Conservation (phyloP, 2,113 vertebrate genomes). For the Syrmaticus mikado region DNA sequence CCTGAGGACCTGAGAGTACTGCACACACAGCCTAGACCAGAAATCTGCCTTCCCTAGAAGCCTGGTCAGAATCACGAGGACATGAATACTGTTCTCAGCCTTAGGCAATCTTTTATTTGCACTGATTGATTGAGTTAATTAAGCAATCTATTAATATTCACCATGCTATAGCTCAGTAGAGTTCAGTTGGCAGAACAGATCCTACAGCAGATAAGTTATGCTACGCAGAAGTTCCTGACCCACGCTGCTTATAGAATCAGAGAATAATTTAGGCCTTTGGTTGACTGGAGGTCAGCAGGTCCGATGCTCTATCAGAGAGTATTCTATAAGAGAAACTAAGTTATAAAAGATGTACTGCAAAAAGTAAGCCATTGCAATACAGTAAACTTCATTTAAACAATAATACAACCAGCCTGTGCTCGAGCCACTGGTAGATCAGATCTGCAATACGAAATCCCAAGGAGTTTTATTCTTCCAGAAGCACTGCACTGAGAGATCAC, state of each 20-base stretch:
- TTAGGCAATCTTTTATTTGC: background rate
- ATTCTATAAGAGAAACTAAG: background rate
- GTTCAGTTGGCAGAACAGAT: background rate
- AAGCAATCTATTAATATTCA: constrained; percentile 27
- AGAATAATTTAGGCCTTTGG: background rate
- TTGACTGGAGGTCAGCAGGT: background rate
- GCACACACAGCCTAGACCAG: background rate
- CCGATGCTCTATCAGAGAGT: background rate
- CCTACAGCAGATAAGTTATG: background rate
- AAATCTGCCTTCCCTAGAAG: background rate
- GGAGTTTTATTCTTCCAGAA: background rate
- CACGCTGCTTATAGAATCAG: background rate
- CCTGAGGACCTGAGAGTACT: background rate
- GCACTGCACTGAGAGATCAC: background rate
- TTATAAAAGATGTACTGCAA: background rate
- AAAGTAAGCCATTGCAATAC: background rate
- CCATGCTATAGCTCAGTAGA: background rate
- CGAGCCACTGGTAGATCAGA: background rate
- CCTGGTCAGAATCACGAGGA: background rate
- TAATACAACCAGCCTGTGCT: fast-evolving
- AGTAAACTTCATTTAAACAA: background rate
- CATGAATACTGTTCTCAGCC: background rate
- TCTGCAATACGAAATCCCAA: background rate
- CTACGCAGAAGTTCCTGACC: background rate
- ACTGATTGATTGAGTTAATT: constrained; percentile 26